These are phyloP conservation scores for Nicator chloris DNA, from an alignment of 2,113 vertebrate genomes.

Conservation along the genomic window DNA sequence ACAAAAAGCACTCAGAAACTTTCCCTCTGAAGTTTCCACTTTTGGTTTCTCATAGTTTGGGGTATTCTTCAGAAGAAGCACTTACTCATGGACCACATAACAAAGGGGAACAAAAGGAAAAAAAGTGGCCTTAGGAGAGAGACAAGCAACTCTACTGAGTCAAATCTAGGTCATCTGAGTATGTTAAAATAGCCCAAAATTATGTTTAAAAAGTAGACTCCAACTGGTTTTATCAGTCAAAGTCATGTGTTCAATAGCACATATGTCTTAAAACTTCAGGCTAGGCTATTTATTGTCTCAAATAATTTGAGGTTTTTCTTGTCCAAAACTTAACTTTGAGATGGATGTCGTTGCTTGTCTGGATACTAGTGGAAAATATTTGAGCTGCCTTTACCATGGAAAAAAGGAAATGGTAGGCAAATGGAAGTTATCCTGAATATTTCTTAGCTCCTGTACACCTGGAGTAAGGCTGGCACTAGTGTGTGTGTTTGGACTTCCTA, in stretches of 20 bases:
- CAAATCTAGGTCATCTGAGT: not conserved
- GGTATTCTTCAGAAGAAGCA: not conserved
- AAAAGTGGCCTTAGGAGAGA: not conserved
- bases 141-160: not conserved
- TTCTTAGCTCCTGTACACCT: not conserved
- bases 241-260: not conserved
- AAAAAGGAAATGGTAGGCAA: not conserved
- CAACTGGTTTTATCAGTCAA: not conserved
- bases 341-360: not conserved
- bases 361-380: not conserved
- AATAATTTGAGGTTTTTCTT: not conserved
- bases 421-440: not conserved
- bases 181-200: not conserved
- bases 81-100: not conserved
- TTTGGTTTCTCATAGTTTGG: not conserved
- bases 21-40: not conserved
- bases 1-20: not conserved
- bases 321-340: not conserved
- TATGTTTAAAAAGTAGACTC: not conserved
- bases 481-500: not conserved
- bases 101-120: not conserved
- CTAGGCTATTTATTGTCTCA: not conserved
- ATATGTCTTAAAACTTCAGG: not conserved
- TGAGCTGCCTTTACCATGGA: not conserved
- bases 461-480: not conserved